Evolutionary conservation across 2,113 vertebrate genomes (phyloP).

Genomic region (Phoenicopterus ruber): DNA sequence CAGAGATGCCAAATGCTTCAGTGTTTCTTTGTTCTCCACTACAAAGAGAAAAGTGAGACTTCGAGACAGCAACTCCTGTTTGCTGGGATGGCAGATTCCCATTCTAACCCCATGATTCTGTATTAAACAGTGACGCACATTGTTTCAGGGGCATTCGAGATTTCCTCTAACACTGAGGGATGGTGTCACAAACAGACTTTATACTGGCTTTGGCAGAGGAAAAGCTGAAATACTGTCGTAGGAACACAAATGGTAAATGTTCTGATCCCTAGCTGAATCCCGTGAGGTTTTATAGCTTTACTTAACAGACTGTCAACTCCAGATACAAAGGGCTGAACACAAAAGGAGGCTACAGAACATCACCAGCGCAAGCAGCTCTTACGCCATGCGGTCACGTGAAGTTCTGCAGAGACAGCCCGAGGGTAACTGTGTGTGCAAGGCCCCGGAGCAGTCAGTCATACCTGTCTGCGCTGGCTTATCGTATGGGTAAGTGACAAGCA

Average conservation of each 20-base stretch:
- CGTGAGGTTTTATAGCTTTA: neutral
- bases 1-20: constrained; percentile 90
- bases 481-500: constrained; percentile 92
- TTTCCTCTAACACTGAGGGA: neutral
- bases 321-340: neutral
- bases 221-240: neutral
- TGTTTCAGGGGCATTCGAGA: neutral
- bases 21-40: constrained; percentile 92
- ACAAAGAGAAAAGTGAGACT: neutral
- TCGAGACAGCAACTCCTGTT: neutral
- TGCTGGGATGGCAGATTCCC: neutral
- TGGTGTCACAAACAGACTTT: neutral
- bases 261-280: neutral
- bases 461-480: constrained; percentile 91
- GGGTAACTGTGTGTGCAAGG: neutral
- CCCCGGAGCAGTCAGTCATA: constrained; percentile 34
- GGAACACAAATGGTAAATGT: neutral
- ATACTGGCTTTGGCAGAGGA: neutral
- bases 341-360: neutral
- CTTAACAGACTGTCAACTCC: neutral
- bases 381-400: neutral
- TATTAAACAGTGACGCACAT: neutral
- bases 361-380: neutral
- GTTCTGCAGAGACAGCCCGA: neutral
- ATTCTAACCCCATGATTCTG: neutral